phyloP scores from a whole-genome alignment of 2,888 invertebrate species.

The Tenthredo livida region DNA sequence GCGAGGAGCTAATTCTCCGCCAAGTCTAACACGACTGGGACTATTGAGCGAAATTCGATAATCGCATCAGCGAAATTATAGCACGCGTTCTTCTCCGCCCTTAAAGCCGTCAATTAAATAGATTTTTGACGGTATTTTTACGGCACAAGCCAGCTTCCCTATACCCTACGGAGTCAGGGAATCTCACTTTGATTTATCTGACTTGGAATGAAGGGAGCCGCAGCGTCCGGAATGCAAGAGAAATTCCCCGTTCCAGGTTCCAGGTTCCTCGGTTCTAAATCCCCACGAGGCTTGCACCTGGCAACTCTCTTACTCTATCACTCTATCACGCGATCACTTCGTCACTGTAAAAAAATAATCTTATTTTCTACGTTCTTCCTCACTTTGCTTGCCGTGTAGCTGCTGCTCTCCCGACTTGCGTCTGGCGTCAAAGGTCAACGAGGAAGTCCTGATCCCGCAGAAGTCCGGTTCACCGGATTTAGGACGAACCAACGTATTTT shows the following conservation, averaged over 20 bases:
- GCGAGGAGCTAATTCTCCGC: background rate
- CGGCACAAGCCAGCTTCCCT: background rate
- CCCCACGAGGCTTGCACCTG: slow-evolving; percentile 36
- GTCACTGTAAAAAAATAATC: slow-evolving; percentile 46
- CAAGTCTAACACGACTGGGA: background rate
- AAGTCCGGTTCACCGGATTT: background rate
- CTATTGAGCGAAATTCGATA: background rate
- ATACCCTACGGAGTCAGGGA: background rate
- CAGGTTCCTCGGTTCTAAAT: slow-evolving; percentile 31
- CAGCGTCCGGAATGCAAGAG: slow-evolving; percentile 32
- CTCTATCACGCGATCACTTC: slow-evolving; percentile 57
- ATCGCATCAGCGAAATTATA: background rate
- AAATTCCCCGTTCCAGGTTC: slow-evolving; percentile 56
- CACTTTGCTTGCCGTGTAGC: slow-evolving; percentile 1
- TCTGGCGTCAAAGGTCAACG: slow-evolving; percentile 16
- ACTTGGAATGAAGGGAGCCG: slow-evolving; percentile 31
- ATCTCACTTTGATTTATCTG: slow-evolving; percentile 52
- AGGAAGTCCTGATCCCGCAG: slow-evolving; percentile 9
- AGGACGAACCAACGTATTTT: background rate
- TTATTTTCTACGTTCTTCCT: background rate
- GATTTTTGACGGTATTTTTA: slow-evolving; percentile 4
- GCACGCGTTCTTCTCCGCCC: background rate
- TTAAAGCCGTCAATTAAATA: slow-evolving; percentile 28
- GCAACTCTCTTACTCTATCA: slow-evolving; percentile 57
- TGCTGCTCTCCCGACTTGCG: background rate